Evolutionary conservation across 2,888 invertebrate genomes (phyloP).

Genomic region (Drosophila mettleri): DNA sequence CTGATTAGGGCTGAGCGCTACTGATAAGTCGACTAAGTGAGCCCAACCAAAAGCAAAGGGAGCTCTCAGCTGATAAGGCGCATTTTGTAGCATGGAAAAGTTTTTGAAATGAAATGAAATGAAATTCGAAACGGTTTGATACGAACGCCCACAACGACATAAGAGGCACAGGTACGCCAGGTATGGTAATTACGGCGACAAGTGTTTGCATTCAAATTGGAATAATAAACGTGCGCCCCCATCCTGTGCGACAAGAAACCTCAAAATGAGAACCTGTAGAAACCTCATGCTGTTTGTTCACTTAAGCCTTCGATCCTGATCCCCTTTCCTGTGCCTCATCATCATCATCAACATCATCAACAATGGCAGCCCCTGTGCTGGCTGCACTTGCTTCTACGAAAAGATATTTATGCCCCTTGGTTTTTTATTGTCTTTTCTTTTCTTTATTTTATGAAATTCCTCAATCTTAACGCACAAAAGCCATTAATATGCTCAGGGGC

Average conservation of each 20-base stretch:
- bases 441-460: constrained; percentile 50
- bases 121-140: not conserved
- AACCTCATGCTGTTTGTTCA: constrained; percentile 37
- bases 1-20: constrained; percentile 44
- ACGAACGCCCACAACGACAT: constrained; percentile 20
- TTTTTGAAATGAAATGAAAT: constrained; percentile 16
- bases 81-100: constrained; percentile 35
- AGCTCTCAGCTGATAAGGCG: constrained; percentile 33
- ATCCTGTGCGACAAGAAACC: constrained; percentile 54
- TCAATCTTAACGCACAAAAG: constrained; percentile 62
- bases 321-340: not conserved
- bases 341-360: not conserved
- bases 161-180: constrained; percentile 21
- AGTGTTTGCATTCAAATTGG: constrained; percentile 75
- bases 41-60: constrained; percentile 17
- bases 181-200: constrained; percentile 45
- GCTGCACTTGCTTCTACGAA: constrained; percentile 42
- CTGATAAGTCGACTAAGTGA: constrained; percentile 52
- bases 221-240: constrained; percentile 64
- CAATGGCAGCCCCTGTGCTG: constrained; percentile 17
- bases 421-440: constrained; percentile 11
- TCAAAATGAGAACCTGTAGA: constrained; percentile 35
- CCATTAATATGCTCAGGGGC: constrained; percentile 74
- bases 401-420: constrained; percentile 48
- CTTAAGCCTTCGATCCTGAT: constrained; percentile 15